Base-by-base conservation (phyloP, 2,113 vertebrate genomes). In the Litocranius walleri region DNA sequence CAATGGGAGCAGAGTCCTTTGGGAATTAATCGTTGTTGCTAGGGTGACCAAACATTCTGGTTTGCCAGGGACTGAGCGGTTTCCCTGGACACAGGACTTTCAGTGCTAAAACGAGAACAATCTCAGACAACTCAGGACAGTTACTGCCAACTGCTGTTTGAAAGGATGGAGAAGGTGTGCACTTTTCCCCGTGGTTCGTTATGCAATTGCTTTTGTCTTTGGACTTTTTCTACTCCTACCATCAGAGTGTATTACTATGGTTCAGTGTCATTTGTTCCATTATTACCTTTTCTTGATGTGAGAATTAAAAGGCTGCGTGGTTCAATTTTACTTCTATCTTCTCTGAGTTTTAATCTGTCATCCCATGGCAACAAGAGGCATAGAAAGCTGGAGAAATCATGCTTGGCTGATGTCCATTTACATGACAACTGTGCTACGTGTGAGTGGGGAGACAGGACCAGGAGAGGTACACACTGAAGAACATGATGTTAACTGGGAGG, bases 31-130 rank as follows among this genome's bases (percentile, higher is more conserved):
- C 59, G 9, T 59, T 85, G 86, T 96, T 98, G 87, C 92, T 93
- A 97, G 36, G 40, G 94, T 97, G 91, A 95, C 91, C 64, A 95
- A 33, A 36, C 45, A 86, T 82, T 97, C 86, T 95, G 50, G 56
- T 91, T 95, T 84, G 90, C 85, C 40, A 29, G 48, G 5, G 48
- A 90, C 40, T 88, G 74, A 88, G 80, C 45, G 87, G 27, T 97
- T 98, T 96, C 87, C 48, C 78, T 67, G 64, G 56, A 94, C 88
- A 87, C 21, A 50, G 74, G 43, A 62, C 61, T 95, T 96, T 87
- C 81, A 88, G 74, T 88, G 62, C 78, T 94, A 93, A 96, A 97
- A 97, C 25, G 45, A 94, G 81, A 90, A 93, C 40, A 93, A 48
- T 74, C 86, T 50, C 77, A 74, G 81, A 84, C 36, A 97, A 94